Percentiles rank a stretch among this genome's conserved stretches.
Evolutionary conservation across 2,888 invertebrate genomes (phyloP).

Genomic region (Crepidodera aurea): DNA sequence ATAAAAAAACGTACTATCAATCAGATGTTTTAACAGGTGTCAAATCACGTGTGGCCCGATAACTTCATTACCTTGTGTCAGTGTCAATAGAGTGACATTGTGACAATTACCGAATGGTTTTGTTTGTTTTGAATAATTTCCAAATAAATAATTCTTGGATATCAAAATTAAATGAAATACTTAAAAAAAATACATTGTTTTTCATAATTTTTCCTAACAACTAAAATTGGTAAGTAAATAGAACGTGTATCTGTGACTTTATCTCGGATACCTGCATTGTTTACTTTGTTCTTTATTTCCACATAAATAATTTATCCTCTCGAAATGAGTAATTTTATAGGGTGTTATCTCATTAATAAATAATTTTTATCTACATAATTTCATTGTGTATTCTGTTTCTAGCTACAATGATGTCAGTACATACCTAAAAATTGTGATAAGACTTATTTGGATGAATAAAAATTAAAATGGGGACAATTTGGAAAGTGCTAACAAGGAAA

Average conservation of each 20-base stretch:
- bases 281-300: conserved; percentile 10
- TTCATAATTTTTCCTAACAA: too few species aligned
- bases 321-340: conserved; percentile 22
- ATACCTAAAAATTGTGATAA: conserved; percentile 6
- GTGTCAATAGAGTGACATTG: too few species aligned
- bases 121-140: too few species aligned
- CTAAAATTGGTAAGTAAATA: too few species aligned
- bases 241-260: background rate
- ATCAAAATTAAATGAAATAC: too few species aligned
- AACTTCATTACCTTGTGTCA: too few species aligned
- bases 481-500: conserved; percentile 56
- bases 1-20: too few species aligned
- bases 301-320: conserved; percentile 10
- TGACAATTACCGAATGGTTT: too few species aligned
- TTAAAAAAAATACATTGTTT: too few species aligned
- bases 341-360: conserved; percentile 28
- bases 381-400: conserved; percentile 18
- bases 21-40: too few species aligned
- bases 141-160: too few species aligned
- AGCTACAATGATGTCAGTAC: conserved; percentile 17
- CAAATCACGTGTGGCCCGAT: too few species aligned
- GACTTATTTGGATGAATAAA: background rate
- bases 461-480: conserved; percentile 49
- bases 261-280: conserved; percentile 11
- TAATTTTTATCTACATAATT: conserved; percentile 28